Evolutionary conservation across 2,797 vertebrate genomes (phyloP), one percentile per base, ranked within the genome.

Genomic region (Pangasius macronema): DNA sequence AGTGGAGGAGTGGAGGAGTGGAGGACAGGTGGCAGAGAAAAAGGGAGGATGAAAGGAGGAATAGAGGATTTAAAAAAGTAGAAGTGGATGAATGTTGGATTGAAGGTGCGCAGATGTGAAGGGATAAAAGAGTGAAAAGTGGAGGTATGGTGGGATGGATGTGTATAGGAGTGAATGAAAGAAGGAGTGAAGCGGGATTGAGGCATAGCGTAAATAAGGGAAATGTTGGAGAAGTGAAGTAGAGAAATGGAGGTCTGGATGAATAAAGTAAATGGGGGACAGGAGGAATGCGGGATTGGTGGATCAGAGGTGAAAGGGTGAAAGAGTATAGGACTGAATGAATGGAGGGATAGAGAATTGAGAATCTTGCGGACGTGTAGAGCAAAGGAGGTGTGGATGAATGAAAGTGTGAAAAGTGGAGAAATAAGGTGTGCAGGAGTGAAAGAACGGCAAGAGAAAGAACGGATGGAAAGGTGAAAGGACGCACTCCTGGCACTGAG

Each of bases 241-340:
- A 51, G 30, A 53, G 61, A 79, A 22, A 53, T 91, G 86, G 91
- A 84, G 63, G 86, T 87, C 73, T 67, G 84, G 89, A 90, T 27
- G 39, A 49, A 36, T 16, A n/a, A 20, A 65, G 36, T 42, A 30
- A 82, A 18, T 92, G 85, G 89, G 84, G 68, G 86, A 85, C 80
- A 55, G 79, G 87, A 91, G 13, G 39, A 65, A 30, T 30, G 46
- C 67, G 9, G 61, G 30, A 51, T 33, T 65, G 27, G 16, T 59
- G 57, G 22, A 42, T 14, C 20, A 46, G 36, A 16, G 76, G n/a
- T 79, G 9, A 61, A 27, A 1, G 6, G 55, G 3, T 61, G 20
- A 81, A 42, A 16, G 18, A 83, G 42, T 39, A n/a, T 67, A 5
- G 0, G 87, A 85, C 75, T 59, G 83, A 87, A 91, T 16, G 42